Evolutionary conservation across 2,113 vertebrate species (phyloP), one percentile per base, ranked within the genome.

Genomic region (Ictalurus punctatus): DNA sequence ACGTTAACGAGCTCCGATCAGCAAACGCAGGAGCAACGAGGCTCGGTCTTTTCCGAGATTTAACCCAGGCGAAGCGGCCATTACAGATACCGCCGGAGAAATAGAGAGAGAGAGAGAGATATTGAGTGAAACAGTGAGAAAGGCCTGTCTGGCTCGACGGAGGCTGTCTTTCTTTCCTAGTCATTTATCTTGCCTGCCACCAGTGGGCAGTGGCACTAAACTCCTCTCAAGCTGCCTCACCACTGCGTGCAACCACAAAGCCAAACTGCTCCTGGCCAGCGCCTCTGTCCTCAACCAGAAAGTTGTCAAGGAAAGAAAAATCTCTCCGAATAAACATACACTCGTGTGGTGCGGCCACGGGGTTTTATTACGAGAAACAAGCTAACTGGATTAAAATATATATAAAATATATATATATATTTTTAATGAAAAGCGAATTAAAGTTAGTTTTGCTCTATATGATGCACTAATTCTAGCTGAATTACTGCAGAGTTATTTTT

Each of bases 121-220:
- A 83, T 4, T 16, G 14, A 13, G 23, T 27, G 1, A 85, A 23
- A 59, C 19, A 73, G 21, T 17, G 30, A 59, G 6, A 12, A 21
- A 56, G 67, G 59, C 85, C 37, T 84, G 63, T 69, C 84, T 89
- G 4, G 67, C 59, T 44, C 25, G 7, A 21, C 27, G 16, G 25
- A 58, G 82, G 2, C 81, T 13, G 37, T 30, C 56, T 63, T 76
- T 54, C 19, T 63, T 76, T 73, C 30, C 52, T 27, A 81, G 92
- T 95, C 94, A 92, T 95, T 93, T 90, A 95, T 93, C 94, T 82
- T 90, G 91, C 71, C 94, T 93, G 91, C 96, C 95, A 95, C 94
- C 95, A 96, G 92, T 95, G 95, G 94, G 96, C 95, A 95, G 91
- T 94, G 93, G 94, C 93, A 95, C 94, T 96, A 96, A 96, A 96